These are phyloP conservation scores for Chelon auratus DNA, from an alignment of 2,797 vertebrate species.

Conservation along the genomic window DNA sequence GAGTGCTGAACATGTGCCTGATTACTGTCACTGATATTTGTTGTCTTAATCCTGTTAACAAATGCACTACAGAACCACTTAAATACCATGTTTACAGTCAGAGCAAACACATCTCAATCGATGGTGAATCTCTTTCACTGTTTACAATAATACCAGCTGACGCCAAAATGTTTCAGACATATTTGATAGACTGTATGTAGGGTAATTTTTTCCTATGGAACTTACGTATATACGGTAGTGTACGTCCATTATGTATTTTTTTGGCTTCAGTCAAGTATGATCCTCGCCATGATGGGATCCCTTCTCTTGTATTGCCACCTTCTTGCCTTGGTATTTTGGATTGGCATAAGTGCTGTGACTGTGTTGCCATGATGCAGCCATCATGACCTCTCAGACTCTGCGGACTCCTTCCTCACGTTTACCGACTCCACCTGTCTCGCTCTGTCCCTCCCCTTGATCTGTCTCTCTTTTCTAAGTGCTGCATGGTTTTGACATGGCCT, in stretches of 20 bases:
- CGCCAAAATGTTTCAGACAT: conserved; percentile 77
- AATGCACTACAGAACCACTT: conserved; percentile 75
- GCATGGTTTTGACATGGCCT: conserved; percentile 78
- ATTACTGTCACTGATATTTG: conserved; percentile 73
- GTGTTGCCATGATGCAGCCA: conserved; percentile 63
- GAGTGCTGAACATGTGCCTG: conserved; percentile 83
- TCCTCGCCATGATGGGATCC: conserved; percentile 46
- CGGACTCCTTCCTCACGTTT: conserved; percentile 38
- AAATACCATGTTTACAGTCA: conserved; percentile 78
- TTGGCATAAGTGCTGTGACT: conserved; percentile 71
- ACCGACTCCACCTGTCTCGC: conserved; percentile 60
- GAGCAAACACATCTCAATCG: conserved; percentile 51
- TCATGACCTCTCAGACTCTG: conserved; percentile 61
- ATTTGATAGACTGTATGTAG: conserved; percentile 70
- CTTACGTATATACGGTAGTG: conserved; percentile 55
- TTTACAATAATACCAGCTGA: conserved; percentile 85
- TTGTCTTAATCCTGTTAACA: conserved; percentile 67
- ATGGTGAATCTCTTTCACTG: conserved; percentile 67
- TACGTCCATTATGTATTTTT: conserved; percentile 53
- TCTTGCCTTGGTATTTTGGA: conserved; percentile 80
- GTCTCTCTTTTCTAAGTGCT: conserved; percentile 69
- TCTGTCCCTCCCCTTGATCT: conserved; percentile 48
- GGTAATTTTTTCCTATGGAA: conserved; percentile 53
- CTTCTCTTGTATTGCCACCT: conserved; percentile 70
- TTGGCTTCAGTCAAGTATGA: conserved; percentile 67